Base-by-base conservation (phyloP, 2,113 vertebrate genomes). In the Austrofundulus limnaeus region DNA sequence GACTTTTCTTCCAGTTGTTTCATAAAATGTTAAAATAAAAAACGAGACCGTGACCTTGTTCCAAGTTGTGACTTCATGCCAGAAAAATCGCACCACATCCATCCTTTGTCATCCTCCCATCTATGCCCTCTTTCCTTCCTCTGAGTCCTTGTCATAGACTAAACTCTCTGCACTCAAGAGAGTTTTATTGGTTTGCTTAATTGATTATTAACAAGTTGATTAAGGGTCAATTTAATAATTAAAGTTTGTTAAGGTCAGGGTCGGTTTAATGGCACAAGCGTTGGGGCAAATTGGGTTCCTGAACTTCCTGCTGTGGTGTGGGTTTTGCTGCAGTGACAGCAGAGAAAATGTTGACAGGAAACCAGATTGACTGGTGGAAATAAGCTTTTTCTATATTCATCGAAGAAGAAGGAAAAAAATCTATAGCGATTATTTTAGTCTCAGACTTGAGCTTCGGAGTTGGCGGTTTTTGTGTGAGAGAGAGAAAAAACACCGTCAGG, bases 201-300 rank as follows among this genome's bases (percentile, higher is more conserved):
- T 90, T 87, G 91, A 93, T 92, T 91, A 91, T 91, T 89, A 91
- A 88, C 78, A 85, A 62, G 73, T 80, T 90, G 87, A 91, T 91
- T 89, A 77, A 70, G 65, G 80, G 90, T 92, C 90, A 92, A 89
- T 92, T 91, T 87, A 89, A 89, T 85, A 84, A 91, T 92, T 92
- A 88, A 90, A 90, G 85, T 90, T 90, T 79, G 81, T 92, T 91
- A 90, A 84, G 78, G 68, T 55, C 60, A 74, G 65, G 69, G 86
- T 91, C 84, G 62, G 91, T 89, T 80, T 28, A 38, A 62, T 84
- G 72, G 66, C 77, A 74, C 3, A 17, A 31, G 72, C 69, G 65
- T 41, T 17, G 16, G 12, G 19, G 28, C n/a, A 12, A 19, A 17
- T n/a, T n/a, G n/a, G n/a, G n/a, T n/a, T n/a, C n/a, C n/a, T n/a